Conservation (phyloP, 2,888 invertebrate genomes). For the Folsomia candida region DNA sequence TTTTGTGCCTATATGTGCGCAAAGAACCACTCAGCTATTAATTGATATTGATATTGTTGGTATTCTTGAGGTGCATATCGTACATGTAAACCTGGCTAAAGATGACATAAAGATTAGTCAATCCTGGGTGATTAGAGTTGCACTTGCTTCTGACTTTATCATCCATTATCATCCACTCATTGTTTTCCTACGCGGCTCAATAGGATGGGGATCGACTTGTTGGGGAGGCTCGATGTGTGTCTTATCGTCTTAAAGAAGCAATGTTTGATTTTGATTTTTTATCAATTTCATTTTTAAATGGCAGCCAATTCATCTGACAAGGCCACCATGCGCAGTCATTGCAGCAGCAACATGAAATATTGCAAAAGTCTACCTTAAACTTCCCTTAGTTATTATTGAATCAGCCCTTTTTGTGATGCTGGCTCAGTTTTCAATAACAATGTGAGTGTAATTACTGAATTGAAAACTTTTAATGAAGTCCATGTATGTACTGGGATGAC, state of each 20-base stretch:
- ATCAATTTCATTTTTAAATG: conserved; percentile 16
- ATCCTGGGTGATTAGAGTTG: neutral
- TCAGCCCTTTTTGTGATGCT: neutral
- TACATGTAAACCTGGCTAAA: neutral
- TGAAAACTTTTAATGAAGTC: conserved; percentile 16
- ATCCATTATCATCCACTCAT: neutral
- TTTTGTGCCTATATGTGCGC: too few relatives aligned
- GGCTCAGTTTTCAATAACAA: neutral
- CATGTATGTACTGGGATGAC: conserved; percentile 5
- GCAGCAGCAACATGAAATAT: neutral
- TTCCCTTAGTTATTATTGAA: neutral
- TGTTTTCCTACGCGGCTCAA: neutral
- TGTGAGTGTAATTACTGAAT: neutral
- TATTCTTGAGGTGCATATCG: neutral
- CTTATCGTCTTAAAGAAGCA: neutral
- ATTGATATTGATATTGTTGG: neutral
- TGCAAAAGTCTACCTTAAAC: neutral
- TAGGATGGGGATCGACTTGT: neutral
- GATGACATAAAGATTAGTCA: conserved; percentile 8
- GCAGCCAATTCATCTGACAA: conserved; percentile 17
- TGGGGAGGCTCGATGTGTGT: neutral
- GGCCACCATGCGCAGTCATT: conserved; percentile 6
- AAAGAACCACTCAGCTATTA: too few relatives aligned
- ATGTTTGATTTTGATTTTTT: conserved; percentile 3
- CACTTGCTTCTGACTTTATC: conserved; percentile 3